These are phyloP conservation scores for Campopleginae sp. DNA, from an alignment of 2,888 invertebrate genomes.

Conservation along the genomic window DNA sequence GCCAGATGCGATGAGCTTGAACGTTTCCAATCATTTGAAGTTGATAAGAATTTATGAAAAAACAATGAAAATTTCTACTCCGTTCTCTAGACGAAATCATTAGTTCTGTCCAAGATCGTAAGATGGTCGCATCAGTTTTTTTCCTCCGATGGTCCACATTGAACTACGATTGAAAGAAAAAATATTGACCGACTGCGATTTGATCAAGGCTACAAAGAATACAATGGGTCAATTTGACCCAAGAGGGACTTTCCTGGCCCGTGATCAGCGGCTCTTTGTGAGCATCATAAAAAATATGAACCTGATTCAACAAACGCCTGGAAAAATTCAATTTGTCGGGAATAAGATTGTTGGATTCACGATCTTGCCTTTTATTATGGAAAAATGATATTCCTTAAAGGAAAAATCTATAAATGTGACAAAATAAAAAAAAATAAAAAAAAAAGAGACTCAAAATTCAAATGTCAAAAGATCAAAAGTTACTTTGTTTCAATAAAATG, in stretches of 20 bases:
- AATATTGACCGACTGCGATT: too few relatives aligned
- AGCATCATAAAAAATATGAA: too few relatives aligned
- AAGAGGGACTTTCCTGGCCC: too few relatives aligned
- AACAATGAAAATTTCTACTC: not conserved
- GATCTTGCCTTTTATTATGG: not conserved
- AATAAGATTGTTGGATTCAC: too few relatives aligned
- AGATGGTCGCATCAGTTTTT: not conserved
- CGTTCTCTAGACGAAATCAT: not conserved
- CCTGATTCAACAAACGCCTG: too few relatives aligned
- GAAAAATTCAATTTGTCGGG: too few relatives aligned
- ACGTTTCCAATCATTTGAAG: not conserved
- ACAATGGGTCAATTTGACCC: too few relatives aligned
- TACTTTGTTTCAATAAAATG: conserved; percentile 4
- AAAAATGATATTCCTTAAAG: not conserved
- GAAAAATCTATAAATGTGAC: not conserved
- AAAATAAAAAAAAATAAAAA: not conserved
- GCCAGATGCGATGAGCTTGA: not conserved
- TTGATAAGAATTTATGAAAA: not conserved
- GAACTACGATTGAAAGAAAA: too few relatives aligned
- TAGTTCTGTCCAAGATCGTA: not conserved
- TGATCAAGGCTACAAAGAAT: too few relatives aligned
- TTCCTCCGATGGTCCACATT: not conserved
- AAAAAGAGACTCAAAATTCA: not conserved
- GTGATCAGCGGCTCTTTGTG: too few relatives aligned
- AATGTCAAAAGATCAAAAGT: not conserved